Evolutionary conservation across 2,797 vertebrate species (phyloP).

Genomic region (Champsocephalus gunnari): DNA sequence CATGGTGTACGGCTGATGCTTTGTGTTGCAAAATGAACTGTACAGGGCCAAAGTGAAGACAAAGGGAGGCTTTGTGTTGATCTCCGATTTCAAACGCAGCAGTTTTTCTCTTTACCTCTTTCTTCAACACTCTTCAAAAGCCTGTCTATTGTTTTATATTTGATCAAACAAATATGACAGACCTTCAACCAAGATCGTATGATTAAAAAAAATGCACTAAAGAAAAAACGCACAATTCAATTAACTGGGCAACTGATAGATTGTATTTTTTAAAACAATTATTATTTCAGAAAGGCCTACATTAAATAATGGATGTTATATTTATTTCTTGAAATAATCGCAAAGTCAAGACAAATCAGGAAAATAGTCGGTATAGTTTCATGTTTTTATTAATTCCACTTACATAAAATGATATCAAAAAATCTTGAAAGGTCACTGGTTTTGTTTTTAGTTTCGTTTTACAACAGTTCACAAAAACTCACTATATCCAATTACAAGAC

Average conservation of each 20-base stretch:
- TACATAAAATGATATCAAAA: conserved; percentile 90
- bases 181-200: not conserved
- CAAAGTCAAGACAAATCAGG: conserved; percentile 32
- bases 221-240: not conserved
- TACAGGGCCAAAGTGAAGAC: conserved; percentile 20
- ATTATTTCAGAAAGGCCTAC: not conserved
- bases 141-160: not conserved
- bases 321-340: not conserved
- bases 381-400: conserved; percentile 87
- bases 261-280: not conserved
- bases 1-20: not conserved
- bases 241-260: not conserved
- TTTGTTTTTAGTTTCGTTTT: conserved; percentile 70
- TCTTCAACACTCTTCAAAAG: not conserved
- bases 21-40: conserved; percentile 2
- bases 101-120: not conserved
- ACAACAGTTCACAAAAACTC: conserved; percentile 83
- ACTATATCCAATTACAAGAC: conserved; percentile 81
- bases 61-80: conserved; percentile 34
- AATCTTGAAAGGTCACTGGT: conserved; percentile 73
- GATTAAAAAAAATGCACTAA: not conserved
- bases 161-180: not conserved
- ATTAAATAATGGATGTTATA: not conserved
- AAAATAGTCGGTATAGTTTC: conserved; percentile 44
- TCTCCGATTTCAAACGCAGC: not conserved